phyloP scores from a whole-genome alignment of 2,888 invertebrate species.

The Capitulum mitella region DNA sequence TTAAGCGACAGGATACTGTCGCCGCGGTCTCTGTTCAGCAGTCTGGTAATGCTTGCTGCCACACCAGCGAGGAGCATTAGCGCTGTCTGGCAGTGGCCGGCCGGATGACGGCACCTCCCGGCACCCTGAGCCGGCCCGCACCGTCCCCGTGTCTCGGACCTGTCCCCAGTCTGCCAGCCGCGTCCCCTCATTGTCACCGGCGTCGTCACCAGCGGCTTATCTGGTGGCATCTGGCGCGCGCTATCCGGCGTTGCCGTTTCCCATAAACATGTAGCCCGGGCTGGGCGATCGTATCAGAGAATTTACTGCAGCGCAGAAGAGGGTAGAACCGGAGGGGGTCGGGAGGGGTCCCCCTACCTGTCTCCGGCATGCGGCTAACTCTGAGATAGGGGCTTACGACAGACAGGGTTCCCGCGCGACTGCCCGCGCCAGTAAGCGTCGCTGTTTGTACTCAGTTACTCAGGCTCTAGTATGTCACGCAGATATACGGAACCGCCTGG shows the following conservation, averaged over 20 bases:
- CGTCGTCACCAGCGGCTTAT: conserved; percentile 4
- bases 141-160: too few relatives aligned
- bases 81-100: too few relatives aligned
- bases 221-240: not conserved
- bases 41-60: too few relatives aligned
- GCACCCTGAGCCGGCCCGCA: too few relatives aligned
- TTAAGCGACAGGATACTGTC: too few relatives aligned
- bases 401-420: not conserved
- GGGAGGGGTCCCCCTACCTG: not conserved
- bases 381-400: not conserved
- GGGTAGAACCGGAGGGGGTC: not conserved
- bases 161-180: not conserved
- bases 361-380: not conserved
- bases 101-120: too few relatives aligned
- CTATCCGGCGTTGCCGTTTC: not conserved
- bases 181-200: not conserved
- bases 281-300: not conserved
- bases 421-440: not conserved
- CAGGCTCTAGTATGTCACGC: not conserved
- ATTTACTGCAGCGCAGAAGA: not conserved
- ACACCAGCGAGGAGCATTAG: too few relatives aligned
- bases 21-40: too few relatives aligned
- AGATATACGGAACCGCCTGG: not conserved
- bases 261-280: conserved; percentile 10
- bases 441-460: not conserved